These are phyloP conservation scores for Eugnorisma glareosa DNA, from an alignment of 2,888 invertebrate genomes.

Conservation along the genomic window DNA sequence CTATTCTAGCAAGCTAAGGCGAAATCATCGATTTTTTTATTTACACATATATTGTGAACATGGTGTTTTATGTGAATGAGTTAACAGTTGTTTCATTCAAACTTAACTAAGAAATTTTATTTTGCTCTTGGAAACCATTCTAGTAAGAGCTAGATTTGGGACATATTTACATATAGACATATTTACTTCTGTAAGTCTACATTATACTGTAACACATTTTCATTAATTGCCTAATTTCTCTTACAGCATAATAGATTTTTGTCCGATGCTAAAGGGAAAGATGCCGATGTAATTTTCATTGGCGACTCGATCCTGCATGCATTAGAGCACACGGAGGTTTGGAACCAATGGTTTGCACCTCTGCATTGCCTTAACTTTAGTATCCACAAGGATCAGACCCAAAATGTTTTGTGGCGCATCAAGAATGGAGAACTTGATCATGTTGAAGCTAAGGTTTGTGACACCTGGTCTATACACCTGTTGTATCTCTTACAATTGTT, in stretches of 20 bases:
- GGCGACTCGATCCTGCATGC: slow-evolving; percentile 97
- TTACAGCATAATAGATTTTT: slow-evolving; percentile 96
- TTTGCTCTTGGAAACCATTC: not conserved
- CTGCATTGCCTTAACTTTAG: slow-evolving; percentile 98
- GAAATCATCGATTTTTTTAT: not conserved
- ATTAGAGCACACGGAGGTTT: slow-evolving; percentile 95
- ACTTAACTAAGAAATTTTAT: not conserved
- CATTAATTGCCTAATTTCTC: slow-evolving; percentile 42
- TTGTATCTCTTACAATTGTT: no score
- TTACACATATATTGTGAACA: not conserved
- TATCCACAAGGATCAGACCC: slow-evolving; percentile 96
- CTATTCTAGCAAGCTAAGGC: not conserved
- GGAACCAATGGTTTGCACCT: slow-evolving; percentile 97
- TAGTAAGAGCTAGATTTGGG: not conserved
- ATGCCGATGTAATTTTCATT: slow-evolving; percentile 97
- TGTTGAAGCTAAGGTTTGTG: slow-evolving; percentile 95
- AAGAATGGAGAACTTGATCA: slow-evolving; percentile 97
- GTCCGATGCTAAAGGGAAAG: slow-evolving; percentile 96
- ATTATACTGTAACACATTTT: not conserved
- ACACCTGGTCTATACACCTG: no score
- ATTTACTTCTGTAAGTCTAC: not conserved
- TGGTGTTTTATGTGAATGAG: not conserved
- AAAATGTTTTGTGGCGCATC: slow-evolving; percentile 97
- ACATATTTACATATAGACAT: no score
- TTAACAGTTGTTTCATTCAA: not conserved